Conservation (phyloP, 2,797 vertebrate species). For the Austrolebias charrua region DNA sequence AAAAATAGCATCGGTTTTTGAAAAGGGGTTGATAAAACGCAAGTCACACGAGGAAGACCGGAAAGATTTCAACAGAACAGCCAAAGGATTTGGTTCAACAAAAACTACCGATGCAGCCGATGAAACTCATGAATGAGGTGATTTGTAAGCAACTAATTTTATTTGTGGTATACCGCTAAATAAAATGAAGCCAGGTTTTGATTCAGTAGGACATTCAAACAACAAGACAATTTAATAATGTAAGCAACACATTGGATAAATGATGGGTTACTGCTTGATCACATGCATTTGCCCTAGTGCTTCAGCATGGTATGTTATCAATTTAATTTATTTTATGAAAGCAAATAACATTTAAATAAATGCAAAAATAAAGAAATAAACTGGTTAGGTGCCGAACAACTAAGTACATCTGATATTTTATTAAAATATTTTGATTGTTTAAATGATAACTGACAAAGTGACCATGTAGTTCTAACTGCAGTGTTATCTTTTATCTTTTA, state of each 20-base stretch:
- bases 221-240: not conserved
- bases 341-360: not conserved
- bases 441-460: not conserved
- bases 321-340: constrained; percentile 1
- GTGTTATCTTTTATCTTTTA: constrained; percentile 21
- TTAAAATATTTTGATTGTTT: not conserved
- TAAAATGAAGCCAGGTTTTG: not conserved
- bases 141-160: not conserved
- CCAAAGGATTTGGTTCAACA: constrained; percentile 81
- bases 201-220: not conserved
- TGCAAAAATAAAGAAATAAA: too few species aligned
- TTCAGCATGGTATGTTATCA: not conserved
- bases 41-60: constrained; percentile 74
- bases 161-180: constrained; percentile 1
- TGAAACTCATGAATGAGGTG: constrained; percentile 11
- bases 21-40: constrained; percentile 75
- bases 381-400: not conserved
- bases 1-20: constrained; percentile 75
- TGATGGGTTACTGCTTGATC: not conserved
- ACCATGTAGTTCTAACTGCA: not conserved
- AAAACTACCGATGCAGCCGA: constrained; percentile 45
- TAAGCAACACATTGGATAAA: not conserved
- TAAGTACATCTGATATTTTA: not conserved
- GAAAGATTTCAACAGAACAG: constrained; percentile 88
- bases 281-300: not conserved